phyloP scores from a whole-genome alignment of 1,140 invertebrate species.

The Tachypleus tridentatus region DNA sequence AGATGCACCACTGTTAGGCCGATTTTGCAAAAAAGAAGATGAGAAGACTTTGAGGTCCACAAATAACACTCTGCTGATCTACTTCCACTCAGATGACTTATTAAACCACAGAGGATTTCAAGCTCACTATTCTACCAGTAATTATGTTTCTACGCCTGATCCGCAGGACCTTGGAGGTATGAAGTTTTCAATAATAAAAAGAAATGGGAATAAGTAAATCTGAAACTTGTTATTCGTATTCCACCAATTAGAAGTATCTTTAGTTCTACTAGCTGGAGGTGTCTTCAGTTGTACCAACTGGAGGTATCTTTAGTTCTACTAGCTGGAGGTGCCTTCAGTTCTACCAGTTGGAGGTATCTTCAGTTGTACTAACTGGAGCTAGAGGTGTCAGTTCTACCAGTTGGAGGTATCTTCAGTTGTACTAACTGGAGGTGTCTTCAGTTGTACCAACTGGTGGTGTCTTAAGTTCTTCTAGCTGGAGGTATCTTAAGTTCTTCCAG shows the following conservation, averaged over 20 bases:
- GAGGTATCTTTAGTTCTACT: neutral
- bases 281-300: neutral
- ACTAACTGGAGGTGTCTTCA: too few species aligned
- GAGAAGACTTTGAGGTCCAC: constrained; percentile 9
- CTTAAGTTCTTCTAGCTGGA: too few species aligned
- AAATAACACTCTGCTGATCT: constrained; percentile 13
- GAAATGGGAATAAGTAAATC: too few species aligned
- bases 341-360: too few species aligned
- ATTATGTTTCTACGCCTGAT: too few species aligned
- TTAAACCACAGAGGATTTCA: constrained; percentile 20
- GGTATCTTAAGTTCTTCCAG: too few species aligned
- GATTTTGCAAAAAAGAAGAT: neutral
- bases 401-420: neutral
- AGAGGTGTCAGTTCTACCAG: too few species aligned
- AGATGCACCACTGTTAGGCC: constrained; percentile 11
- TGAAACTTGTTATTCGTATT: too few species aligned
- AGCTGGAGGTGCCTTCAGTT: too few species aligned
- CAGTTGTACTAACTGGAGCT: neutral
- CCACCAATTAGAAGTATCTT: neutral
- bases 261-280: neutral
- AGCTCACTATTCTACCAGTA: constrained; percentile 12
- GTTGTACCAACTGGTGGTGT: too few species aligned
- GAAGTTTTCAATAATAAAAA: too few species aligned
- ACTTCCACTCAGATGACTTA: constrained; percentile 24
- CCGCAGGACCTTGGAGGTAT: too few species aligned